These are phyloP conservation scores for Semnornis frantzii DNA, from an alignment of 2,113 vertebrate species.

Conservation along the genomic window DNA sequence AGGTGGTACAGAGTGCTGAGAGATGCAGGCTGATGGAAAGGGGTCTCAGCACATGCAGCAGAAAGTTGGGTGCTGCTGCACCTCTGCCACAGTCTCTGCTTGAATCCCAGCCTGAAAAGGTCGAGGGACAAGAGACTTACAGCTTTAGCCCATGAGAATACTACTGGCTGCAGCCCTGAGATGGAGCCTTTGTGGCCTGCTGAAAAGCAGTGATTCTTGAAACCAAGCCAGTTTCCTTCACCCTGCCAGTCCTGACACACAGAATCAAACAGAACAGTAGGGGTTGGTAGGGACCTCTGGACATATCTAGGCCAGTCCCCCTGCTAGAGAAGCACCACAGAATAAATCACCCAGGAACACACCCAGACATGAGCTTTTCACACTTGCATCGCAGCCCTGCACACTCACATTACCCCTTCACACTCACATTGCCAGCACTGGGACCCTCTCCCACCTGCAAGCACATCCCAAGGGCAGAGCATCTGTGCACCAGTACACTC, in stretches of 20 bases:
- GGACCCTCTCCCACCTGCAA: background rate
- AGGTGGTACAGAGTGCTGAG: too few relatives aligned
- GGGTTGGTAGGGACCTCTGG: too few relatives aligned
- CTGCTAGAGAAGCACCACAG: too few relatives aligned
- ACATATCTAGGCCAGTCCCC: too few relatives aligned
- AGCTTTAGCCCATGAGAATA: background rate
- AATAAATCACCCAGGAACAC: too few relatives aligned
- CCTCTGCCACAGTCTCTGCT: background rate
- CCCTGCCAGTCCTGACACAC: background rate
- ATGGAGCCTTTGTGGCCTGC: background rate
- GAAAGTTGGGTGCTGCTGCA: background rate
- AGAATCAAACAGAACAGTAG: too few relatives aligned
- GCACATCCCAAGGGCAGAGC: background rate
- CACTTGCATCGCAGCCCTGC: background rate
- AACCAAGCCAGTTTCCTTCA: background rate
- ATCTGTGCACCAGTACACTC: rapidly evolving
- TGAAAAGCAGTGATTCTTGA: background rate
- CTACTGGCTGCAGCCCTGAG: background rate
- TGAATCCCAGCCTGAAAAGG: background rate
- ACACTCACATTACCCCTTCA: background rate
- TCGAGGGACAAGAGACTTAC: background rate
- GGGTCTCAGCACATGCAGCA: background rate
- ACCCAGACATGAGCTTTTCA: too few relatives aligned
- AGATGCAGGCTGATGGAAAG: background rate
- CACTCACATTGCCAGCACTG: background rate